A percentile compares a stretch with the other conserved stretches of the same genome.
Evolutionary conservation across 2,113 vertebrate species (phyloP).

Genomic region (Paedocypris sp.): DNA sequence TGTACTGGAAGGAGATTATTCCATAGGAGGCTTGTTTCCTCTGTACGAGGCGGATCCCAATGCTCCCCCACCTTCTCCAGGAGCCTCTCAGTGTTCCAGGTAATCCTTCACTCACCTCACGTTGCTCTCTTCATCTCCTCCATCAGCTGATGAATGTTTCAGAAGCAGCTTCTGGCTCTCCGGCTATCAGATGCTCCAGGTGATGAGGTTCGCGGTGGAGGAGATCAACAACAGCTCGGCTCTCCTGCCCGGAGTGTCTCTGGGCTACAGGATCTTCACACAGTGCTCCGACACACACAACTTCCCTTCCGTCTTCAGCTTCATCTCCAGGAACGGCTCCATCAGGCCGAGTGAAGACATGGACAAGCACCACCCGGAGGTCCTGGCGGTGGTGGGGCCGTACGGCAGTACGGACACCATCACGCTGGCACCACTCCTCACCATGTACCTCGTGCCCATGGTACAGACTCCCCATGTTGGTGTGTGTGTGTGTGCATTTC

Average conservation of each 20-base stretch:
- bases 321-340: constrained; percentile 43
- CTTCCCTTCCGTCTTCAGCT: constrained; percentile 44
- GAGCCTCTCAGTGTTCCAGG: constrained; percentile 12
- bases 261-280: constrained; percentile 73
- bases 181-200: constrained; percentile 60
- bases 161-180: constrained; percentile 45
- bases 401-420: constrained; percentile 42
- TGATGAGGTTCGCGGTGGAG: constrained; percentile 68
- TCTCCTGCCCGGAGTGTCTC: constrained; percentile 67
- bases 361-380: constrained; percentile 32
- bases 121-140: not conserved
- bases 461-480: constrained; percentile 42
- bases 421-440: constrained; percentile 54
- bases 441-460: constrained; percentile 62
- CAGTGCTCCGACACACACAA: constrained; percentile 55
- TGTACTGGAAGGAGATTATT: constrained; percentile 22
- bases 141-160: constrained; percentile 1
- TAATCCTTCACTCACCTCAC: not conserved
- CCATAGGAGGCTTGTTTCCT: constrained; percentile 31
- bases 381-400: constrained; percentile 57
- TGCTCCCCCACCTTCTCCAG: not conserved
- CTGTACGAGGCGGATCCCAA: not conserved
- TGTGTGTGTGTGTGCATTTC: not conserved
- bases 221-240: constrained; percentile 74
- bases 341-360: constrained; percentile 24